Percentiles rank a stretch among this genome's conserved stretches.
Evolutionary conservation across 2,113 vertebrate species (phyloP).

Genomic region (Alethe castanea): DNA sequence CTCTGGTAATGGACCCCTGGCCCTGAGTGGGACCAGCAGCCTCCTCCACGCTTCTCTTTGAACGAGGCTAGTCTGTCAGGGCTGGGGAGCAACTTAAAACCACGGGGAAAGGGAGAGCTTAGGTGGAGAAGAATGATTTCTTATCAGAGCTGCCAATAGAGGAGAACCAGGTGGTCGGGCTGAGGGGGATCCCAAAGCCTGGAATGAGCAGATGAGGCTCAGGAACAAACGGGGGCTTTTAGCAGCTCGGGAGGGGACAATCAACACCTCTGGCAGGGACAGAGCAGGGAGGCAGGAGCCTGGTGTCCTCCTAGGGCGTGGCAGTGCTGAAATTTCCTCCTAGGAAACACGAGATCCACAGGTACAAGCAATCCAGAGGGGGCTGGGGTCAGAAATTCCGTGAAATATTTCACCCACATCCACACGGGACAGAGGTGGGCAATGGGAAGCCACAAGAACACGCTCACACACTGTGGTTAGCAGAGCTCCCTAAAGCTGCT

Average conservation of each 20-base stretch:
- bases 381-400: fast-evolving
- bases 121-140: slow-evolving; percentile 71
- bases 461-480: fast-evolving
- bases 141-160: slow-evolving; percentile 79
- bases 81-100: slow-evolving; percentile 88
- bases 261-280: slow-evolving; percentile 75
- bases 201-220: slow-evolving; percentile 64
- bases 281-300: slow-evolving; percentile 48
- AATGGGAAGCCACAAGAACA: not conserved
- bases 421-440: fast-evolving
- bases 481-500: fast-evolving
- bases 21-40: slow-evolving; percentile 2
- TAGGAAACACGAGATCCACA: not conserved
- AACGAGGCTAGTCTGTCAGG: slow-evolving; percentile 83
- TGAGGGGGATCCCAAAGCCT: slow-evolving; percentile 56
- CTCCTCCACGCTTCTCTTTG: slow-evolving; percentile 77
- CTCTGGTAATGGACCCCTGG: slow-evolving; percentile 57
- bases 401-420: fast-evolving
- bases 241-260: slow-evolving; percentile 72
- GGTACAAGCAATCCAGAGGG: not conserved
- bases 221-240: slow-evolving; percentile 58
- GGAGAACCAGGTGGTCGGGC: slow-evolving; percentile 81
- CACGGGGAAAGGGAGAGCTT: slow-evolving; percentile 71
- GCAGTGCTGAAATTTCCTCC: not conserved
- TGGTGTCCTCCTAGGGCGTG: not conserved